Base-by-base conservation (phyloP, 2,797 vertebrate species). In the Amniataba percoides region DNA sequence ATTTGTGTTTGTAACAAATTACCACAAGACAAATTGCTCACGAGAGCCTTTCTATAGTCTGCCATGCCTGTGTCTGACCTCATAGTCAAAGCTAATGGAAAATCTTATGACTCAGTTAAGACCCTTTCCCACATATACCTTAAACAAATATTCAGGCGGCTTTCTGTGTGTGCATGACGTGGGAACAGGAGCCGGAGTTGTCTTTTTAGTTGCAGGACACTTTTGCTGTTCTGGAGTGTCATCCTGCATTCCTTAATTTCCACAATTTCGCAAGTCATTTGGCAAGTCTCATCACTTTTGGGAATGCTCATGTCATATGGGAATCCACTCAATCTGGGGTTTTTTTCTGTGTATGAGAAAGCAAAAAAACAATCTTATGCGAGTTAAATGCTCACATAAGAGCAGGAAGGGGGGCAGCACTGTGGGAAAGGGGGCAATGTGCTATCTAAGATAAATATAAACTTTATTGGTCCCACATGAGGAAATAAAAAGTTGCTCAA, bases 81-180 rank as follows among this genome's bases (percentile, higher is more conserved):
- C 53, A 77, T 48, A 45, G 42, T 45, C 7, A 11, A 6, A 56
- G 49, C 55, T 34, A 45, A 78, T 51, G 58, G 67, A 87, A 83
- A 72, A 58, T 63, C 15, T 18, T 15, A 18, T 23, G 4, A 55
- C 23, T 56, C 21, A 53, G 10, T 45, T 53, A 18, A 59, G 16
- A 49, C 11, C 74, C n/a, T 69, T 45, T 55, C 55, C 49, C 36
- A 31, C 12, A 19, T 46, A 13, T 12, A 56, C 27, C 21, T 60
- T 42, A 52, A 46, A 73, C 36, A 63, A 45, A 58, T 19, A 40
- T 49, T 58, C 16, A 39, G 31, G 27, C 14, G 14, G 13, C 31
- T 67, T 48, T 57, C n/a, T 43, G n/a, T 58, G 18, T n/a, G 34
- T 10, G 46, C 4, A 48, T 59, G 0, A 57, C 19, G 36, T 62